Base-by-base conservation (phyloP, 2,797 vertebrate genomes). In the Gadopsis bispinosus region DNA sequence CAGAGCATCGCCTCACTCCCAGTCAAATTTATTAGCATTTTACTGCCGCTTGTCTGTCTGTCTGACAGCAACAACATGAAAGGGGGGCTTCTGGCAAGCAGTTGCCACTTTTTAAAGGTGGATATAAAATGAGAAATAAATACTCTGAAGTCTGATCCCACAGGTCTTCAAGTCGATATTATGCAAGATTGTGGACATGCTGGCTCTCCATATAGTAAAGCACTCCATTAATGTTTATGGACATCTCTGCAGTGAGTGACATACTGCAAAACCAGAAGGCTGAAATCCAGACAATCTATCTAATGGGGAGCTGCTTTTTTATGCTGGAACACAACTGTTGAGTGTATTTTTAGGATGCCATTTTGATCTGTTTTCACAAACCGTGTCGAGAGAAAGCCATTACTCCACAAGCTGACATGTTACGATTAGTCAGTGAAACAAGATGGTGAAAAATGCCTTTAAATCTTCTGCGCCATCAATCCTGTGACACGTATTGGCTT, bases 1-100 rank as follows among this genome's bases (percentile, higher is more conserved):
- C 61, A 2, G 45, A 82, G 89, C 86, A 81, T 80, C 54, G 65
- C 83, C 48, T 73, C 88, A 73, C 88, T 88, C 79, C 80, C 77
- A 77, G 81, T 91, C 86, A 92, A 82, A 93, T 90, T 85, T 91
- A 89, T 94, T 94, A 90, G 89, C 91, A 92, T 91, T 93, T 92
- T 85, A 87, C 80, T 78, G 80, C 85, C 4, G 88, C 89, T 77
- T 86, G 86, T 89, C 86, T 87, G 90, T 85, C 83, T 84, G 84
- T 86, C 71, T 26, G 77, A 84, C 79, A 56, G 81, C 90, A 87
- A 76, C 81, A 85, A 92, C 91, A 93, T 90, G 85, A 88, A 91
- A 93, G 80, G 37, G 79, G 62, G 76, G 73, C 81, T 85, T 74
- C 77, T 86, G 81, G 85, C 68, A 67, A 86, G 78, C 73, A 86